phyloP scores from a whole-genome alignment of 64 coral and sea anemone genomes.

The Trachythela sp. region DNA sequence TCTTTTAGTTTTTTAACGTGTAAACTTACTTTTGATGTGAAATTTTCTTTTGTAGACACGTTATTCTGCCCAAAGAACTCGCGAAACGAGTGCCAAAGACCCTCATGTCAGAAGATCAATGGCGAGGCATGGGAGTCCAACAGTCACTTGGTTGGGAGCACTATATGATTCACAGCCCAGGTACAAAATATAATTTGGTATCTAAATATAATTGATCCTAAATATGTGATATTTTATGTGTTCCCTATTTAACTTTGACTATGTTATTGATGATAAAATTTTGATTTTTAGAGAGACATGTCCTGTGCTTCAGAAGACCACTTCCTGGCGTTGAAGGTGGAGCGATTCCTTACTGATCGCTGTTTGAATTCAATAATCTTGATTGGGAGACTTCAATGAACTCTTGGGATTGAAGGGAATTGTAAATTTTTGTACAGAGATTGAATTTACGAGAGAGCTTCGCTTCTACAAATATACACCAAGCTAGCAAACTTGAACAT shows the following conservation, averaged over 20 bases:
- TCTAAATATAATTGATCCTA: too few relatives aligned
- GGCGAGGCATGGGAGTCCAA: constrained; percentile 80
- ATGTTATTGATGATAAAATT: not conserved
- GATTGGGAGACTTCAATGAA: not conserved
- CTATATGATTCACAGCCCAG: constrained; percentile 74
- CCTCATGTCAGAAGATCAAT: constrained; percentile 81
- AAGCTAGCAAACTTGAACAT: not conserved
- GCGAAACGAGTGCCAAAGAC: constrained; percentile 63
- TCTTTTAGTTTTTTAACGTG: not conserved
- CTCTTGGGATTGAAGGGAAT: not conserved
- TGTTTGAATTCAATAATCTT: not conserved
- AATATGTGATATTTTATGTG: not conserved
- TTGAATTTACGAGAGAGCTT: not conserved
- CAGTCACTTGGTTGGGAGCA: constrained; percentile 92
- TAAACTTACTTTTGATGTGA: not conserved
- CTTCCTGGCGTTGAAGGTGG: not conserved
- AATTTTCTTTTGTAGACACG: constrained; percentile 53
- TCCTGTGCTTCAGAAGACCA: constrained; percentile 21
- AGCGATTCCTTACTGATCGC: not conserved
- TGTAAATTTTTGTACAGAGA: constrained; percentile 33
- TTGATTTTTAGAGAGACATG: constrained; percentile 12
- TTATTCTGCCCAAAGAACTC: constrained; percentile 88
- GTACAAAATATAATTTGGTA: constrained; percentile 44
- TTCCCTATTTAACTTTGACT: not conserved
- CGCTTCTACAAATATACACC: not conserved